Percentiles rank a stretch among this genome's conserved stretches.
Conservation (phyloP, 2,113 vertebrate genomes). For the Megaleporinus macrocephalus region DNA sequence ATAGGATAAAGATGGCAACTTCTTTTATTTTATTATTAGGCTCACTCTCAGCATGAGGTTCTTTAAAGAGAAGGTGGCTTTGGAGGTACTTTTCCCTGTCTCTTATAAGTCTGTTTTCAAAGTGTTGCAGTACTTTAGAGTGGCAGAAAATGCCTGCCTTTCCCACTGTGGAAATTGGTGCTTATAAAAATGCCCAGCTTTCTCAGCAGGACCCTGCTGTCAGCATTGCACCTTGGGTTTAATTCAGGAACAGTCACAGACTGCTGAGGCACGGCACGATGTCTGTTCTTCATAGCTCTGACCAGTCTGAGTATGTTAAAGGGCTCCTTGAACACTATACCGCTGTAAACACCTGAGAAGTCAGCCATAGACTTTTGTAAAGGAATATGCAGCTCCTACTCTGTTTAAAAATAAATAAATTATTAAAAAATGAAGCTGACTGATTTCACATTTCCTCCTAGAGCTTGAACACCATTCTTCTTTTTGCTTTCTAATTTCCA, state of each 20-base stretch:
- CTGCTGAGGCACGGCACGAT: constrained; percentile 5
- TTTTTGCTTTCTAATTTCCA: constrained; percentile 58
- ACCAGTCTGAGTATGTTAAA: not conserved
- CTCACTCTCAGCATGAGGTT: constrained; percentile 31
- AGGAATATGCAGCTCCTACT: not conserved
- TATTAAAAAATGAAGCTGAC: too few relatives aligned
- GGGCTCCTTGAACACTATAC: not conserved
- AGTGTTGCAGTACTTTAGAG: constrained; percentile 47
- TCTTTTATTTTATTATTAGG: constrained; percentile 28
- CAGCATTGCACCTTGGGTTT: not conserved
- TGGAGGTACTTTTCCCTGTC: constrained; percentile 23
- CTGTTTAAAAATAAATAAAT: too few relatives aligned
- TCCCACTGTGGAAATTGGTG: constrained; percentile 46
- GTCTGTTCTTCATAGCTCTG: constrained; percentile 19
- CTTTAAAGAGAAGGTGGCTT: constrained; percentile 41
- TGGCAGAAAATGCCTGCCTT: constrained; percentile 32
- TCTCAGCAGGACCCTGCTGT: constrained; percentile 29
- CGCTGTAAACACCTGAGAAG: not conserved
- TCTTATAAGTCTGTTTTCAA: constrained; percentile 48
- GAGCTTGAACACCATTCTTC: not conserved
- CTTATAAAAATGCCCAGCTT: constrained; percentile 29
- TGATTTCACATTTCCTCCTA: not conserved
- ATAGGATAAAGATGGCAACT: constrained; percentile 27
- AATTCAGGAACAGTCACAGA: constrained; percentile 17
- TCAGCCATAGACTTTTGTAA: not conserved